These are phyloP conservation scores for Volucella inanis DNA, from an alignment of 2,888 invertebrate genomes.

Conservation along the genomic window DNA sequence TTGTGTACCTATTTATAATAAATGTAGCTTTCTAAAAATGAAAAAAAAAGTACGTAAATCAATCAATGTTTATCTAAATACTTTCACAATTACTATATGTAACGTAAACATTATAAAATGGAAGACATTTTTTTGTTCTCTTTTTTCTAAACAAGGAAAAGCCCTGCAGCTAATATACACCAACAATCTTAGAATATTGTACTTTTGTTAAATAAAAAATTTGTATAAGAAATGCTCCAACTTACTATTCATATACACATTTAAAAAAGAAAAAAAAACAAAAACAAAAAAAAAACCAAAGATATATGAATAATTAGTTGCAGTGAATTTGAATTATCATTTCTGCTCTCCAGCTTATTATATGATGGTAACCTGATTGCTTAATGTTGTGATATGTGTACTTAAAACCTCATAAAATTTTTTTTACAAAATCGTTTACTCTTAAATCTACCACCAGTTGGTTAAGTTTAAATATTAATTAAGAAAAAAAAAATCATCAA, in stretches of 20 bases:
- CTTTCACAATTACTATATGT: constrained; percentile 40
- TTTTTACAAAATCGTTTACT: constrained; percentile 34
- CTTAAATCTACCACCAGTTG: not conserved
- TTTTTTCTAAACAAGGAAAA: constrained; percentile 50
- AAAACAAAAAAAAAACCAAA: constrained; percentile 5
- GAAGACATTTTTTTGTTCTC: constrained; percentile 28
- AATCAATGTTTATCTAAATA: constrained; percentile 53
- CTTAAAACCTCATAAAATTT: constrained; percentile 73
- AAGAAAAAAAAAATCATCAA: constrained; percentile 58
- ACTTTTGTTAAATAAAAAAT: constrained; percentile 16
- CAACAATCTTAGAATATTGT: constrained; percentile 40
- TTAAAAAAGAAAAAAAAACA: not conserved
- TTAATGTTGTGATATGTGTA: constrained; percentile 73
- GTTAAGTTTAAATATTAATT: not conserved
- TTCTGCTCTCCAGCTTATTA: constrained; percentile 30
- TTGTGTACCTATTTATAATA: constrained; percentile 69
- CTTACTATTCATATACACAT: not conserved
- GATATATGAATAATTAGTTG: not conserved
- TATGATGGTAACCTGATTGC: constrained; percentile 37
- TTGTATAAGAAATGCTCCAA: constrained; percentile 1
- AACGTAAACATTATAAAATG: constrained; percentile 37
- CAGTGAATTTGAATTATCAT: not conserved
- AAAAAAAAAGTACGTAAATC: constrained; percentile 26
- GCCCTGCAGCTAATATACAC: constrained; percentile 79
- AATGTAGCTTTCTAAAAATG: constrained; percentile 64